These are phyloP conservation scores for Heterodera carotae DNA, from an alignment of 1,140 invertebrate species.

Conservation along the genomic window DNA sequence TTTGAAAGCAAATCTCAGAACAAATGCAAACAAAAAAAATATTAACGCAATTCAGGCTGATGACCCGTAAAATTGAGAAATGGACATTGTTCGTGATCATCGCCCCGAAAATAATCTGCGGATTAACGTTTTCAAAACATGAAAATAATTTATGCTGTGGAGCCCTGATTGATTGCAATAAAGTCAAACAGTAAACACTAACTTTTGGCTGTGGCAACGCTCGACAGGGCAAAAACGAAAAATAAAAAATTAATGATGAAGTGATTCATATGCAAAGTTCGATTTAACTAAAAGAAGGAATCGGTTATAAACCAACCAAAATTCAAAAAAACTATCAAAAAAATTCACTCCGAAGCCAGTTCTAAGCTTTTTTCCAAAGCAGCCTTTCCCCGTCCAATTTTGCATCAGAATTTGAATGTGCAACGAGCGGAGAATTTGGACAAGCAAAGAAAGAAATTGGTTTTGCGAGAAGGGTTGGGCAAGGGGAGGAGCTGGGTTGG, in stretches of 20 bases:
- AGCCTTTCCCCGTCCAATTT: not conserved
- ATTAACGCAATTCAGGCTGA: too few species aligned
- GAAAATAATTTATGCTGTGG: not conserved
- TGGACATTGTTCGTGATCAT: too few species aligned
- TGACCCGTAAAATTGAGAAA: too few species aligned
- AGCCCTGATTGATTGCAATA: not conserved
- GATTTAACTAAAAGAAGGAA: not conserved
- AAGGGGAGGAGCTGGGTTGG: too few species aligned
- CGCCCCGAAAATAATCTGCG: too few species aligned
- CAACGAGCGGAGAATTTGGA: not conserved
- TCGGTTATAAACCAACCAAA: too few species aligned
- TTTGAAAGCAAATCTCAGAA: too few species aligned
- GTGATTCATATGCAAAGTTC: not conserved
- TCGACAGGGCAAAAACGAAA: not conserved
- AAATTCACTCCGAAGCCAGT: not conserved
- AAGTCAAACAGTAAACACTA: too few species aligned
- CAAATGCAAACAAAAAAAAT: too few species aligned
- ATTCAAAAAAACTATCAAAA: too few species aligned
- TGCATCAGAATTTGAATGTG: conserved; percentile 1
- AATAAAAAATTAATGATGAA: not conserved
- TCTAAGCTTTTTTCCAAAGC: not conserved
- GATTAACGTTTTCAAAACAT: too few species aligned
- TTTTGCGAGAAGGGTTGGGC: not conserved
- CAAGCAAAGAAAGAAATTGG: conserved; percentile 3
- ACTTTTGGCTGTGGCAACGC: not conserved